Evolutionary conservation across 2,888 invertebrate genomes (phyloP), one percentile per base, ranked within the genome.

Genomic region (Cactoblastis cactorum): DNA sequence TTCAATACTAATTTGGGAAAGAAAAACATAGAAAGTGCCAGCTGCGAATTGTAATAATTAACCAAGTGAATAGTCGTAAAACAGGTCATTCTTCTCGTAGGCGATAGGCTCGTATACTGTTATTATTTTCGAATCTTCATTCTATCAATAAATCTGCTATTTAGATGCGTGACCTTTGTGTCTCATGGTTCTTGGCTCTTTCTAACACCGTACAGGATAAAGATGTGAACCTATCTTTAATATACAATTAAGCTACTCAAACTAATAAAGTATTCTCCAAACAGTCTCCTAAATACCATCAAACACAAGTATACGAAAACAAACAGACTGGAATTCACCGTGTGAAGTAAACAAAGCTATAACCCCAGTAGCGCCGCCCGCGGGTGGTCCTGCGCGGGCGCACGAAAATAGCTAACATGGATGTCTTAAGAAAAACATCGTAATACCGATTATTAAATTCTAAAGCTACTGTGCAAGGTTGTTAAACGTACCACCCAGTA

Each of bases 371-470:
- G 77, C 78, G 75, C 74, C 72, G 55, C 59, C 61, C 70, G 68
- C 76, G 83, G 87, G 87, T 87, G 87, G 88, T 86, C 87, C 50
- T 14, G 19, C 78, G 75, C 72, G 51, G 57, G 67, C 73, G 71
- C 72, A 72, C 84, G 69, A 62, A 86, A 88, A 88, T 88, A 87
- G 75, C 77, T 68, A 63, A 61, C 65, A 72, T 71, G 65, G 69
- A 74, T 69, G 77, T 74, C 76, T 75, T 77, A 85, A 82, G 84
- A 83, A 87, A 86, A 88, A 86, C 87, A 83, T 83, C 79, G 83
- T 87, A 84, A 82, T 61, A 60, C 61, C 69, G 83, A 80, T 83
- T 86, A 83, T 85, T 83, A 84, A 79, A 85, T 80, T 74, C 76
- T 75, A 80, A 80, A 77, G 85, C 88, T 87, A 84, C 82, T 80